Evolutionary conservation across 2,888 invertebrate species (phyloP).

Genomic region (Drosophila recens): DNA sequence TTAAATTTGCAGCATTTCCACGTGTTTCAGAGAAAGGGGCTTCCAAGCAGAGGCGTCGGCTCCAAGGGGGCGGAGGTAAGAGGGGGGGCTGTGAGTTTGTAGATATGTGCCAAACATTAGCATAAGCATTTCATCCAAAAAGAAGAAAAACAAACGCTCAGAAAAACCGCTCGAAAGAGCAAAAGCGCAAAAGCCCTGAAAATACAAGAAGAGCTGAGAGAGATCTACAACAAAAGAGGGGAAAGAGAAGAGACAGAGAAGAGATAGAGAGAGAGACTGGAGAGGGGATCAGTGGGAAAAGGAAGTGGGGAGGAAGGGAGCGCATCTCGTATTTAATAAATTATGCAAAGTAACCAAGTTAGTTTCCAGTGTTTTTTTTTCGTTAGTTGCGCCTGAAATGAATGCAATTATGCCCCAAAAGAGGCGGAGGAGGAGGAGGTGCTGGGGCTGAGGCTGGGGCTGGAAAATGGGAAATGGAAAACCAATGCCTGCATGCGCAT

Average conservation of each 20-base stretch:
- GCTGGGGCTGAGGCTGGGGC: too few species aligned
- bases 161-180: conserved; percentile 25
- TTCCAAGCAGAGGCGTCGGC: background rate
- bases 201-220: conserved; percentile 16
- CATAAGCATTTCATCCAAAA: conserved; percentile 57
- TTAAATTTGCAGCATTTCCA: conserved; percentile 60
- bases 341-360: conserved; percentile 71
- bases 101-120: conserved; percentile 62
- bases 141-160: conserved; percentile 15
- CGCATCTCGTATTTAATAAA: conserved; percentile 65
- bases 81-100: background rate
- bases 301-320: background rate
- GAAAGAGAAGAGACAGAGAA: background rate
- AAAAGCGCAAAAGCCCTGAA: conserved; percentile 53
- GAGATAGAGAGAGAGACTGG: background rate
- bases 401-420: conserved; percentile 50
- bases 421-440: background rate
- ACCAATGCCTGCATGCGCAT: conserved; percentile 41
- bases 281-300: background rate
- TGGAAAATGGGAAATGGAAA: background rate
- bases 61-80: background rate
- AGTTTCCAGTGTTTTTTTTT: conserved; percentile 28
- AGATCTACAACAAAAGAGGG: conserved; percentile 42
- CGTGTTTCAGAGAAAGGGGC: conserved; percentile 14
- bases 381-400: conserved; percentile 32